phyloP scores from a whole-genome alignment of 2,888 invertebrate genomes.

The Lithophane semibrunnea region DNA sequence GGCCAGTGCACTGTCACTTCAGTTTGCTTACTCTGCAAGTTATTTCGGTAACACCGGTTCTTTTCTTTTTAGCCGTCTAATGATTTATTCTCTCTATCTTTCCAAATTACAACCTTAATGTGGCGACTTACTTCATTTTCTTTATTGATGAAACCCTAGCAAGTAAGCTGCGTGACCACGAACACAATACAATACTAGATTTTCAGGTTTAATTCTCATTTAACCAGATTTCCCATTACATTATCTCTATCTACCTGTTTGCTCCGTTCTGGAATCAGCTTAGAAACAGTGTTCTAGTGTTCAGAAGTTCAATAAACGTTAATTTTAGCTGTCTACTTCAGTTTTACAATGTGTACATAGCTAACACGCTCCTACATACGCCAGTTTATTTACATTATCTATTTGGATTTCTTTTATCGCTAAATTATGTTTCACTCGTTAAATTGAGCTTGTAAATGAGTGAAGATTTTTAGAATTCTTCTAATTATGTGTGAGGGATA shows the following conservation, averaged over 20 bases:
- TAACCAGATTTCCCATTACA: not conserved
- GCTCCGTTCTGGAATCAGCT: constrained; percentile 10
- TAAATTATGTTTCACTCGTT: constrained; percentile 52
- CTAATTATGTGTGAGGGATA: constrained; percentile 8
- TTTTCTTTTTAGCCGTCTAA: not conserved
- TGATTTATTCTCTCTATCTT: not conserved
- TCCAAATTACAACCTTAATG: not conserved
- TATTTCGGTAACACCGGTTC: not conserved
- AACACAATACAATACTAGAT: not conserved
- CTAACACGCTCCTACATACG: constrained; percentile 27
- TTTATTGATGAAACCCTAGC: no score
- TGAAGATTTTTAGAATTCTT: constrained; percentile 36
- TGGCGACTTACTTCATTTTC: not conserved
- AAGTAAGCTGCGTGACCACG: not conserved
- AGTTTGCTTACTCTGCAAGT: not conserved
- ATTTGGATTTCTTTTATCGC: constrained; percentile 54
- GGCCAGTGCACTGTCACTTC: not conserved
- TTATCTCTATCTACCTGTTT: constrained; percentile 9
- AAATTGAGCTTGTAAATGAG: constrained; percentile 30
- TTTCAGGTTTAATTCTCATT: constrained; percentile 25
- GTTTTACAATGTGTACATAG: constrained; percentile 46
- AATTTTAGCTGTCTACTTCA: constrained; percentile 49
- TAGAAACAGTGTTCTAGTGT: constrained; percentile 30
- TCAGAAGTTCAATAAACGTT: constrained; percentile 34
- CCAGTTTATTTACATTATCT: constrained; percentile 52